Percentiles rank a stretch among this genome's conserved stretches.
These are phyloP conservation scores for Ostrea denselamellosa DNA, from an alignment of 1,140 invertebrate species.

Conservation along the genomic window DNA sequence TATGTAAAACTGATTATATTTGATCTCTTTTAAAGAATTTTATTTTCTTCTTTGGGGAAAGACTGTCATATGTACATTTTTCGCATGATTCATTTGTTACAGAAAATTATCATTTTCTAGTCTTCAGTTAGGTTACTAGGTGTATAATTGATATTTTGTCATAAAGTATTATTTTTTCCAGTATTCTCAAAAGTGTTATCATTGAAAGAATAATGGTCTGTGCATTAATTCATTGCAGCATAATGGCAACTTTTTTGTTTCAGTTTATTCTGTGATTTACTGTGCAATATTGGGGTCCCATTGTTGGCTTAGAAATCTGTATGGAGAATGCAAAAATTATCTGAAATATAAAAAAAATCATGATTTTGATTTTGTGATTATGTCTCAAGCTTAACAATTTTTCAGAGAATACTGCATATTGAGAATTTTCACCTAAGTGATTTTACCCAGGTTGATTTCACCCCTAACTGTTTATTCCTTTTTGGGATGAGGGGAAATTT, in stretches of 20 bases:
- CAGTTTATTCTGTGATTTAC: conserved; percentile 8
- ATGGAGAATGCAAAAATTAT: background rate
- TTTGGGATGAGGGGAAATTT: background rate
- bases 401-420: background rate
- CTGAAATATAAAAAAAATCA: background rate
- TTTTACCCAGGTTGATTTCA: background rate
- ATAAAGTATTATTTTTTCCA: background rate
- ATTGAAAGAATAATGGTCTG: background rate
- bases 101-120: background rate
- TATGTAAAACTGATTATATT: background rate
- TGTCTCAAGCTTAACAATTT: background rate
- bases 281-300: conserved; percentile 24
- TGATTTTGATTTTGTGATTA: background rate
- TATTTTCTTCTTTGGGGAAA: background rate
- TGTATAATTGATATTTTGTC: background rate
- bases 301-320: background rate
- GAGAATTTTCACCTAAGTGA: background rate
- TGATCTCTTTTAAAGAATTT: background rate
- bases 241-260: conserved; percentile 24
- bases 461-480: background rate
- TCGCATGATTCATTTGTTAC: background rate
- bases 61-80: background rate
- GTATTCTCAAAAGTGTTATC: background rate
- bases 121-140: background rate
- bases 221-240: conserved; percentile 21